Percentiles rank a stretch among this genome's conserved stretches.
Conservation (phyloP, 2,113 vertebrate species). For the Anoura caudifer region DNA sequence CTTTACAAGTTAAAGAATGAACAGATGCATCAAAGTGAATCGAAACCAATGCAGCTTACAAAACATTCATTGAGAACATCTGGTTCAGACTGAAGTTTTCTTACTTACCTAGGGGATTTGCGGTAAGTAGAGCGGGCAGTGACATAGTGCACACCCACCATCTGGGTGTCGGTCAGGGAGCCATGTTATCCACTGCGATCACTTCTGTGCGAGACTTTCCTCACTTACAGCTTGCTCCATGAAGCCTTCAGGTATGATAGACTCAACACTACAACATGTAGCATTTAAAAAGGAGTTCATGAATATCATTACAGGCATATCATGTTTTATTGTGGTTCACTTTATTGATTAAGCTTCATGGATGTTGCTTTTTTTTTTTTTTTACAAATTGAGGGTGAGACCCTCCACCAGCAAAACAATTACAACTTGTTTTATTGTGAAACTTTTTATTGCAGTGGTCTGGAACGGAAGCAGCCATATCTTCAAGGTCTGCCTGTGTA, state of each 20-base stretch:
- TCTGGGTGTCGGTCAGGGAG: not conserved
- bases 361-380: not conserved
- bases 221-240: not conserved
- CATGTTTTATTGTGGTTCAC: not conserved
- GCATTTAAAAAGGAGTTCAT: not conserved
- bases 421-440: not conserved
- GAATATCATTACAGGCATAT: not conserved
- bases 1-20: not conserved
- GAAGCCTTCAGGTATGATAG: not conserved
- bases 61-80: not conserved
- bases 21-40: not conserved
- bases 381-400: not conserved
- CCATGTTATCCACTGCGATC: not conserved
- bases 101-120: not conserved
- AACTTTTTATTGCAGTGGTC: not conserved
- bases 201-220: not conserved
- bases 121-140: not conserved
- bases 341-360: not conserved
- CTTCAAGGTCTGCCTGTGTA: not conserved
- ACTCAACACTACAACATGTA: not conserved
- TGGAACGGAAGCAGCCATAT: not conserved
- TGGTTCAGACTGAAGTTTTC: not conserved
- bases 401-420: not conserved
- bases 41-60: not conserved
- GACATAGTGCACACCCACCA: rapidly evolving